Evolutionary conservation across 1,140 invertebrate species (phyloP).

Genomic region (Magallana ariakensis): DNA sequence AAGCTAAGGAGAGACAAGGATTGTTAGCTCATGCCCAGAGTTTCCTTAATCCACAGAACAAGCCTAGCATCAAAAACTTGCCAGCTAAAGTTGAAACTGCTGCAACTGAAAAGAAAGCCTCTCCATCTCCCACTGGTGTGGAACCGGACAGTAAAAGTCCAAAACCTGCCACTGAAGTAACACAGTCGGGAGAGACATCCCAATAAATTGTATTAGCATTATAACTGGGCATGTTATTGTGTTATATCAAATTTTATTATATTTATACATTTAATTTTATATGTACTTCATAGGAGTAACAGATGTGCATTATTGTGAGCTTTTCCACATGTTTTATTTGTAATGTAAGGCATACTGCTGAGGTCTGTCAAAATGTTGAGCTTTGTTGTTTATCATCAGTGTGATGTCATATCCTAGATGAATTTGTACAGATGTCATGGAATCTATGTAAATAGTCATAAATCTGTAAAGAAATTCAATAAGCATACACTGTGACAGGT

Average conservation of each 20-base stretch:
- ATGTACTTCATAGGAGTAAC: neutral
- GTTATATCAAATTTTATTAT: slow-evolving; percentile 32
- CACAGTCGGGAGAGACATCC: slow-evolving; percentile 22
- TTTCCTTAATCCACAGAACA: slow-evolving; percentile 72
- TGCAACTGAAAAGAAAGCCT: neutral
- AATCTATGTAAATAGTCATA: slow-evolving; percentile 16
- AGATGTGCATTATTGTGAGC: slow-evolving; percentile 23
- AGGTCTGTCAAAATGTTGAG: slow-evolving; percentile 21
- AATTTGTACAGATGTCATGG: slow-evolving; percentile 23
- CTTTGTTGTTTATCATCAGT: slow-evolving; percentile 16
- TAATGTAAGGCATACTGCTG: slow-evolving; percentile 25
- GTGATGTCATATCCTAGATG: neutral
- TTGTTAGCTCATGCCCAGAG: slow-evolving; percentile 69
- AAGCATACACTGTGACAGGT: neutral
- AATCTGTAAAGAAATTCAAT: neutral
- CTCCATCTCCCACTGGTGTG: neutral
- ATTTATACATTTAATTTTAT: slow-evolving; percentile 38
- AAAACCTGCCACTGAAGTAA: slow-evolving; percentile 8
- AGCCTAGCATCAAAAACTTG: slow-evolving; percentile 58
- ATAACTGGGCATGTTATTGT: slow-evolving; percentile 25
- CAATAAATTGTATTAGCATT: slow-evolving; percentile 14
- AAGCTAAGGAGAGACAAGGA: slow-evolving; percentile 71
- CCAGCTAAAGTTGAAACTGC: neutral
- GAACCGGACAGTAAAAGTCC: neutral
- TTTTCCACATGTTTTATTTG: slow-evolving; percentile 6